Percentiles rank a stretch among this genome's conserved stretches.
phyloP scores from a whole-genome alignment of 2,888 invertebrate species.

The Idaea aversata region DNA sequence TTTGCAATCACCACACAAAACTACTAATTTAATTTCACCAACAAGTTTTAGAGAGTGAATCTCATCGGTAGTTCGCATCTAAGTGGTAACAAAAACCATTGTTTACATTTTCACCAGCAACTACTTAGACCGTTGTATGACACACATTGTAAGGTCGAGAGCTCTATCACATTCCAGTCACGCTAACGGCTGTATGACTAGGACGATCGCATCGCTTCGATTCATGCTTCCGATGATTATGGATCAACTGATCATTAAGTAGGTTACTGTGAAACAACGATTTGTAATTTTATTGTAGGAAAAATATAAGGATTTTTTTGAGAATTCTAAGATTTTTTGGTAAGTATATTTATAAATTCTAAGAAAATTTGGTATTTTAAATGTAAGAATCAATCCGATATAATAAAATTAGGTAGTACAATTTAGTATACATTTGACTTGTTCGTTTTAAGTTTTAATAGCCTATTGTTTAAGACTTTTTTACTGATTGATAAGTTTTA shows the following conservation, averaged over 20 bases:
- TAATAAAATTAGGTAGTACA: no score
- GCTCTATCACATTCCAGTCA: neutral
- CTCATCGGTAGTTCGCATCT: neutral
- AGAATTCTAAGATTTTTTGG: neutral
- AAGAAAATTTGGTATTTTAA: neutral
- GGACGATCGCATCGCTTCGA: neutral
- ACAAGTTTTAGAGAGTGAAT: neutral
- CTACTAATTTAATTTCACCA: neutral
- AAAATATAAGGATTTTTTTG: neutral
- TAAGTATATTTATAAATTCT: neutral
- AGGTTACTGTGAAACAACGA: neutral
- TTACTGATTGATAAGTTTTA: neutral
- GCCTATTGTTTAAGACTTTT: neutral
- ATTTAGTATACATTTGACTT: neutral
- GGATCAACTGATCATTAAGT: neutral
- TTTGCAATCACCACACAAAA: neutral
- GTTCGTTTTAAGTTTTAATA: neutral
- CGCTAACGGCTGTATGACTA: neutral
- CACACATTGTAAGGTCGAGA: slow-evolving; percentile 9
- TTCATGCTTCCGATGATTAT: neutral
- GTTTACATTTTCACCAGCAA: slow-evolving; percentile 15
- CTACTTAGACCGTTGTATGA: slow-evolving; percentile 11
- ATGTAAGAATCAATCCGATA: neutral
- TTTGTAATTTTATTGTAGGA: neutral
- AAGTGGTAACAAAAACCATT: slow-evolving; percentile 3